Evolutionary conservation across 2,113 vertebrate genomes (phyloP).

Genomic region (Marmota flaviventris): DNA sequence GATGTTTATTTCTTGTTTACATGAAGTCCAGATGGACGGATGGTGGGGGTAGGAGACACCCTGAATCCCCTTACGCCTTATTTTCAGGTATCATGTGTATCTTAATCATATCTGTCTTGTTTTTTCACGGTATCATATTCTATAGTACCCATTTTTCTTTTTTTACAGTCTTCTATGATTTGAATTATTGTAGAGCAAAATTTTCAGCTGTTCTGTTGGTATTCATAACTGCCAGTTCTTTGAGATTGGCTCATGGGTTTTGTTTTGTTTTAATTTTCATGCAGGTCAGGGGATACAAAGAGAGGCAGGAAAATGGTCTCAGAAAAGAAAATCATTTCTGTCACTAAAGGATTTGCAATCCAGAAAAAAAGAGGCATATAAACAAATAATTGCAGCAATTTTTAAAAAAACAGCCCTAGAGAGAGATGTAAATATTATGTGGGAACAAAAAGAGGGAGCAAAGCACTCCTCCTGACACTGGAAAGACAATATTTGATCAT

Average conservation of each 20-base stretch:
- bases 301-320: background rate
- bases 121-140: constrained; percentile 6
- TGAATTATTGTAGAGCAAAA: background rate
- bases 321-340: constrained; percentile 42
- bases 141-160: background rate
- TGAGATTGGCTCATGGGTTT: background rate
- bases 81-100: background rate
- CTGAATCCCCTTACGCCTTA: background rate
- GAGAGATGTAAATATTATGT: background rate
- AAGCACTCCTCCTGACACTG: background rate
- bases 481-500: background rate
- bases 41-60: background rate
- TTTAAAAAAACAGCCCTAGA: background rate
- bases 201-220: constrained; percentile 35
- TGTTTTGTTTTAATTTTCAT: constrained; percentile 62
- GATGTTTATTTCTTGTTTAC: background rate
- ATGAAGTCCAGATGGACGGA: background rate
- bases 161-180: background rate
- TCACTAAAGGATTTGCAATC: background rate
- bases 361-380: background rate
- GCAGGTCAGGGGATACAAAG: constrained; percentile 41
- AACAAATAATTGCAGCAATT: background rate
- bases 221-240: constrained; percentile 43
- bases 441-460: background rate
- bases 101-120: background rate